Base-by-base conservation (phyloP, 2,888 invertebrate species). In the Kuschelorhynchus macadamiae region DNA sequence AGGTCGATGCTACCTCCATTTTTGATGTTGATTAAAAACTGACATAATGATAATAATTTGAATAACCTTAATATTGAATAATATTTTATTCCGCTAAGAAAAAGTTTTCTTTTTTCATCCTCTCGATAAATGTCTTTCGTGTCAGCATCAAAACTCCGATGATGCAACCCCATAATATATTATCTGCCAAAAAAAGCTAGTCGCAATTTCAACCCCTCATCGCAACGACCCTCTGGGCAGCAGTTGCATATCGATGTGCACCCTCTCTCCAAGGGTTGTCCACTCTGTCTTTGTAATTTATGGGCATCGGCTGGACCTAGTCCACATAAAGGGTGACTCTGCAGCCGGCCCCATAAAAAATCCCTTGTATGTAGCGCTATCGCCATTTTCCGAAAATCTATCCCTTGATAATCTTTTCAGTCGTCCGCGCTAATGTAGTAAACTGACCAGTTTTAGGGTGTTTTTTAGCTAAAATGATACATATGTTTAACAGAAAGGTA, bases 301-400 rank as follows among this genome's bases (percentile, higher is more conserved):
- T 67, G 47, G 44, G 62, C 78, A 74, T 78, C 78, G 76, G 76
- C 80, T 76, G 79, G 80, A 79, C 80, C 76, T 75, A 75, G 80
- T 80, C 80, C 80, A 80, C 77, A 74, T 74, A 75, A 76, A 74
- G 76, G 76, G 74, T 75, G 74, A 70, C 70, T 73, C 67, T 74
- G 74, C 74, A 75, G 66, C 74, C 76, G 77, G 79, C 78, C 74
- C 64, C 77, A 78, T 79, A 80, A 81, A 80, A 80, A 81, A 80
- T 76, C 78, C 73, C 75, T 73, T 50, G 21, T 49, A 32, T 50
- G 59, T 53, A 41, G 17, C 57, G 57, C 56, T 65, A 59, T 78
- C 78, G 79, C 79, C 78, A 79, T 79, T 79, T 78, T 77, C 64
- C 44, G 67, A 60, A 69, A 71, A 71, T 64, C 69, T 74, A 72